phyloP scores from a whole-genome alignment of 2,888 invertebrate species.

The Idaea straminata region DNA sequence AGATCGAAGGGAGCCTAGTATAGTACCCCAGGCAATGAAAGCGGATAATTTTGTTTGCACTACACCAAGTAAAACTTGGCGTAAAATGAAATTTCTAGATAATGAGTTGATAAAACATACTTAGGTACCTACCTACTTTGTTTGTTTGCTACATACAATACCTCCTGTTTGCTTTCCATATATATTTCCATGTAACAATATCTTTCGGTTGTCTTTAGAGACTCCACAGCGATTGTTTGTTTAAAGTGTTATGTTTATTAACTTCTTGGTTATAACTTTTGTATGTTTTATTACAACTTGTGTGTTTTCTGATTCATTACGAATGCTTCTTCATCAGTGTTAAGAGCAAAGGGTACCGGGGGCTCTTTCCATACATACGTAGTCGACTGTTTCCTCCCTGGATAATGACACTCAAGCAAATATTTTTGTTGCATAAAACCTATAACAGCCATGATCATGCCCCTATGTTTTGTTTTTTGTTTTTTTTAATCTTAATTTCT shows the following conservation, averaged over 20 bases:
- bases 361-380: too few species aligned
- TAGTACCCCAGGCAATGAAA: constrained; percentile 55
- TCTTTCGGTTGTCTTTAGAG: constrained; percentile 28
- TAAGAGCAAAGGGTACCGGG: not conserved
- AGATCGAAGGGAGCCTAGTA: constrained; percentile 60
- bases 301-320: not conserved
- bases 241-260: constrained; percentile 27
- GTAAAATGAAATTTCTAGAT: constrained; percentile 54
- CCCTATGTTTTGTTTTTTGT: too few species aligned
- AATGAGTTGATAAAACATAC: constrained; percentile 55
- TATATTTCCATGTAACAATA: constrained; percentile 32
- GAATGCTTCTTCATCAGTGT: not conserved
- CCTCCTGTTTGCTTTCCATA: constrained; percentile 36
- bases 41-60: constrained; percentile 62
- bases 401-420: too few species aligned
- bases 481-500: too few species aligned
- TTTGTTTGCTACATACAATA: constrained; percentile 7
- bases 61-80: constrained; percentile 52
- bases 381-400: too few species aligned
- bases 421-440: too few species aligned
- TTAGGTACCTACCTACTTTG: constrained; percentile 20
- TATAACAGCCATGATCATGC: too few species aligned
- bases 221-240: constrained; percentile 25
- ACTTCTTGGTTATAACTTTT: constrained; percentile 26
- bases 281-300: constrained; percentile 4